Conservation (phyloP, 2,113 vertebrate genomes). For the Gobius niger region DNA sequence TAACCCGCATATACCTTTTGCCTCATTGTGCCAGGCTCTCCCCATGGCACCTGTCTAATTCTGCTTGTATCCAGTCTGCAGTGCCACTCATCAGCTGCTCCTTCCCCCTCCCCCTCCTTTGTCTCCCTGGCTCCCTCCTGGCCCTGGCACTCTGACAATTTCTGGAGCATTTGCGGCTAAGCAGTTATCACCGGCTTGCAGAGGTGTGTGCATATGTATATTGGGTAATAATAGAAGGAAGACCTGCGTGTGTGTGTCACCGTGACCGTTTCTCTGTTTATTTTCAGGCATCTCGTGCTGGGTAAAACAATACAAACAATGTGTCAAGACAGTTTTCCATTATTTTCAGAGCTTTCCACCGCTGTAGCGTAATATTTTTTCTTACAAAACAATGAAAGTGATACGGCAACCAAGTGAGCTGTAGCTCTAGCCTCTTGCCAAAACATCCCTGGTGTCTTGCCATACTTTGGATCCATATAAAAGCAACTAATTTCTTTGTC, state of each 20-base stretch:
- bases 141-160: constrained; percentile 74
- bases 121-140: constrained; percentile 55
- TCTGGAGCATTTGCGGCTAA: constrained; percentile 69
- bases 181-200: constrained; percentile 76
- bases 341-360: constrained; percentile 55
- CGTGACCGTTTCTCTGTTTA: constrained; percentile 54
- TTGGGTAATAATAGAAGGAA: constrained; percentile 52
- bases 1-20: constrained; percentile 51
- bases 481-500: constrained; percentile 70
- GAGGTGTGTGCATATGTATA: constrained; percentile 59
- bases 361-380: constrained; percentile 50
- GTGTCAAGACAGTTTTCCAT: constrained; percentile 64
- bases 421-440: constrained; percentile 53
- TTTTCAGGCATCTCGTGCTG: constrained; percentile 63
- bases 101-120: constrained; percentile 64
- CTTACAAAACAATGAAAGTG: constrained; percentile 67
- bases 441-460: constrained; percentile 58
- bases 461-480: constrained; percentile 68
- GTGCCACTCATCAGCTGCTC: constrained; percentile 69
- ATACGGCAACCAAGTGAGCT: constrained; percentile 61
- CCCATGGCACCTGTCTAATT: constrained; percentile 70
- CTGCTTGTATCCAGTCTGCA: constrained; percentile 70
- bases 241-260: constrained; percentile 47
- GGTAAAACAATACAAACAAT: constrained; percentile 72
- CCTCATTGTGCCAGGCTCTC: constrained; percentile 59